These are phyloP conservation scores for Zosterops borbonicus DNA, from an alignment of 2,113 vertebrate genomes.

Conservation along the genomic window DNA sequence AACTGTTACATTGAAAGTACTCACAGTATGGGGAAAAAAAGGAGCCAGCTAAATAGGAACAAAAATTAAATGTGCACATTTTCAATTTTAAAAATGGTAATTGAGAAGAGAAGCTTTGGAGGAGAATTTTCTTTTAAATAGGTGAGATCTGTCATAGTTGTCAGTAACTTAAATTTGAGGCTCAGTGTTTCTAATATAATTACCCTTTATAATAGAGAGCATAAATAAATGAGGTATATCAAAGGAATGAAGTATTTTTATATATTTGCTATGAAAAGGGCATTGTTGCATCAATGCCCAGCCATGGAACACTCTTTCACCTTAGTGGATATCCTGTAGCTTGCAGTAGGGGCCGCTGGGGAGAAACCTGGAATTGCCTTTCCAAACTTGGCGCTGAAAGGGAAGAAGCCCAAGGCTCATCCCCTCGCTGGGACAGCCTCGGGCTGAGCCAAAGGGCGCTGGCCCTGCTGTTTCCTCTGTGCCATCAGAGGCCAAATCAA, in stretches of 20 bases:
- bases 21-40: not conserved
- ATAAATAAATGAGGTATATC: not conserved
- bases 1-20: conserved; percentile 10
- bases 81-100: not conserved
- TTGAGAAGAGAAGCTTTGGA: not conserved
- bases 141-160: not conserved
- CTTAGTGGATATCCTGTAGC: not conserved
- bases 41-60: not conserved
- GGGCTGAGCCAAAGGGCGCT: not conserved
- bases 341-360: not conserved
- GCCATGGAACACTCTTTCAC: not conserved
- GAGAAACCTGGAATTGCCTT: not conserved
- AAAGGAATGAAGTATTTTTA: not conserved
- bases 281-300: not conserved
- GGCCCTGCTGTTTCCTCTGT: not conserved
- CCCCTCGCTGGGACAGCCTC: not conserved
- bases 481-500: not conserved
- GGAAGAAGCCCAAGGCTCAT: not conserved
- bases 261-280: not conserved
- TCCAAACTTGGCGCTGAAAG: rapidly evolving
- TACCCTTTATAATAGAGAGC: not conserved
- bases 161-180: not conserved
- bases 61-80: not conserved
- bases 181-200: not conserved
- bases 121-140: not conserved